These are phyloP conservation scores for Pachyramphus minor DNA, from an alignment of 2,113 vertebrate genomes.

Conservation along the genomic window DNA sequence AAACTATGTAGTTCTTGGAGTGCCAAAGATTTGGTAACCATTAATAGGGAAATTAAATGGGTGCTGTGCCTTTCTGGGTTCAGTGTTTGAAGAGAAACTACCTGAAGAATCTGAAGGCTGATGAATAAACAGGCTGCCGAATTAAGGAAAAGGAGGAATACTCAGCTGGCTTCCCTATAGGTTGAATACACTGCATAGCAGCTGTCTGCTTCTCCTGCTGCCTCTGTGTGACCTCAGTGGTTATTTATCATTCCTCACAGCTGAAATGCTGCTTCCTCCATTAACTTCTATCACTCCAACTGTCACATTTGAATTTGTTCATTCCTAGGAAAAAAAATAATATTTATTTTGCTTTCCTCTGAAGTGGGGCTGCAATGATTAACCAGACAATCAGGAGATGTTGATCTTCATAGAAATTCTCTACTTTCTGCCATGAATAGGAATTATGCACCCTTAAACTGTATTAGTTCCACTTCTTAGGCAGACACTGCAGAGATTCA, in stretches of 20 bases:
- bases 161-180: not conserved
- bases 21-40: not conserved
- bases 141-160: not conserved
- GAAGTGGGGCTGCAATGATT: not conserved
- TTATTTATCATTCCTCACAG: not conserved
- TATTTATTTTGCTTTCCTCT: not conserved
- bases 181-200: not conserved
- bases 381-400: not conserved
- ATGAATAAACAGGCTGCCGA: not conserved
- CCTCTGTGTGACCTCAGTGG: not conserved
- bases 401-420: not conserved
- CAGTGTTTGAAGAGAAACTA: not conserved
- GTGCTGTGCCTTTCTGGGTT: not conserved
- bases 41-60: not conserved
- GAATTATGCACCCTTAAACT: not conserved
- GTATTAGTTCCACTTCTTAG: not conserved
- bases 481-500: not conserved
- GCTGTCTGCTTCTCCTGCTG: not conserved
- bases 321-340: not conserved
- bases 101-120: not conserved
- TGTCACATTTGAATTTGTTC: not conserved
- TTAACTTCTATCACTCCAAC: slow-evolving; percentile 19
- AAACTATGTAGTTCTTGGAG: not conserved
- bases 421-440: not conserved
- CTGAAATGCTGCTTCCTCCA: slow-evolving; percentile 2